phyloP scores from a whole-genome alignment of 2,113 vertebrate genomes.

The Petrocephalus zakoni region DNA sequence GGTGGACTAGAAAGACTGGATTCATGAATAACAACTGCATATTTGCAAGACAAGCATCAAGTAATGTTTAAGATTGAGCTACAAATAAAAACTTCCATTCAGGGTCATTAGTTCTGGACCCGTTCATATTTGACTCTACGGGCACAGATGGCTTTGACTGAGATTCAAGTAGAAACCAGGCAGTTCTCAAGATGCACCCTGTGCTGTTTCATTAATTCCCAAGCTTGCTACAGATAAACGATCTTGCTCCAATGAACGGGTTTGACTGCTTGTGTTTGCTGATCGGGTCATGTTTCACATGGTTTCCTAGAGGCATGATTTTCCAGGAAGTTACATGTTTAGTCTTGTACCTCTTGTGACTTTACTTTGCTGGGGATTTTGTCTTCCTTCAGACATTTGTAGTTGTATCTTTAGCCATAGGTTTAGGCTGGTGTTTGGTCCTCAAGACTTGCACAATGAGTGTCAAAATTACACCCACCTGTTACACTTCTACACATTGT shows the following conservation, averaged over 20 bases:
- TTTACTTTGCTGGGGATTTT: not conserved
- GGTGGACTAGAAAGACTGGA: not conserved
- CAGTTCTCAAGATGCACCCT: not conserved
- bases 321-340: not conserved
- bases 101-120: not conserved
- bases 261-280: not conserved
- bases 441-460: not conserved
- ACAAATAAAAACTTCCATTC: not conserved
- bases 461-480: not conserved
- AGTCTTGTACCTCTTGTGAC: not conserved
- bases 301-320: not conserved
- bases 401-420: not conserved
- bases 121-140: not conserved
- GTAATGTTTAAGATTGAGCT: not conserved
- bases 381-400: not conserved
- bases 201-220: not conserved
- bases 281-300: not conserved
- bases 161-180: not conserved
- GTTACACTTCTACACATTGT: not conserved
- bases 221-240: not conserved
- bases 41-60: not conserved
- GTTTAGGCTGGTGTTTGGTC: not conserved
- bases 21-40: not conserved
- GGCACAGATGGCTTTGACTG: not conserved
- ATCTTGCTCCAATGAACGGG: not conserved